Percentiles rank a stretch among this genome's conserved stretches.
Evolutionary conservation across 2,888 invertebrate species (phyloP).

Genomic region (Leistus spinibarbis): DNA sequence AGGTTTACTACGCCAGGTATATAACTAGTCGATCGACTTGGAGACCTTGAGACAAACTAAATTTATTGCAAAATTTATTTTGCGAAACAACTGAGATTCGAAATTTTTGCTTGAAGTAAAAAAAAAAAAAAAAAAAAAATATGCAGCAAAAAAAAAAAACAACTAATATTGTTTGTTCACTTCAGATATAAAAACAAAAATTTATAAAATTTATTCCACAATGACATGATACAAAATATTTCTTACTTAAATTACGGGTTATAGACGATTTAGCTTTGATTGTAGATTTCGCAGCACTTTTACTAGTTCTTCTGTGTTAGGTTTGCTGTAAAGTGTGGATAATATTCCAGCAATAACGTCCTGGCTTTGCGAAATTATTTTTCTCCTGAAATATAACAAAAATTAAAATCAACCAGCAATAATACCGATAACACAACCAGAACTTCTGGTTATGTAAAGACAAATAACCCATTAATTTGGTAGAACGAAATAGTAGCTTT

Average conservation of each 20-base stretch:
- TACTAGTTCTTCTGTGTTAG: slow-evolving; percentile 69
- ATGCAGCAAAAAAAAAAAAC: background rate
- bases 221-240: slow-evolving; percentile 2
- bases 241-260: slow-evolving; percentile 48
- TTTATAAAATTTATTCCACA: slow-evolving; percentile 36
- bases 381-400: slow-evolving; percentile 61
- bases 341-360: slow-evolving; percentile 78
- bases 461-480: background rate
- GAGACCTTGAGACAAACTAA: slow-evolving; percentile 50
- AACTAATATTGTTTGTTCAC: slow-evolving; percentile 9
- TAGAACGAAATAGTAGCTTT: too few species aligned
- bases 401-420: slow-evolving; percentile 4
- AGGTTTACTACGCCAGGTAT: slow-evolving; percentile 48
- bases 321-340: slow-evolving; percentile 76
- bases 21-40: slow-evolving; percentile 44
- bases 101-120: background rate
- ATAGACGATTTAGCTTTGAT: slow-evolving; percentile 59
- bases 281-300: slow-evolving; percentile 64
- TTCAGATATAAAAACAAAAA: slow-evolving; percentile 18
- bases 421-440: slow-evolving; percentile 48
- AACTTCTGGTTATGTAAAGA: background rate
- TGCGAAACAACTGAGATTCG: slow-evolving; percentile 32
- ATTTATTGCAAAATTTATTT: slow-evolving; percentile 42
- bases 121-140: background rate
- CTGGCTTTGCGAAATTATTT: slow-evolving; percentile 71